Evolutionary conservation across 64 coral and sea anemone species (phyloP), one percentile per base, ranked within the genome.

Genomic region (Porites australiensis): DNA sequence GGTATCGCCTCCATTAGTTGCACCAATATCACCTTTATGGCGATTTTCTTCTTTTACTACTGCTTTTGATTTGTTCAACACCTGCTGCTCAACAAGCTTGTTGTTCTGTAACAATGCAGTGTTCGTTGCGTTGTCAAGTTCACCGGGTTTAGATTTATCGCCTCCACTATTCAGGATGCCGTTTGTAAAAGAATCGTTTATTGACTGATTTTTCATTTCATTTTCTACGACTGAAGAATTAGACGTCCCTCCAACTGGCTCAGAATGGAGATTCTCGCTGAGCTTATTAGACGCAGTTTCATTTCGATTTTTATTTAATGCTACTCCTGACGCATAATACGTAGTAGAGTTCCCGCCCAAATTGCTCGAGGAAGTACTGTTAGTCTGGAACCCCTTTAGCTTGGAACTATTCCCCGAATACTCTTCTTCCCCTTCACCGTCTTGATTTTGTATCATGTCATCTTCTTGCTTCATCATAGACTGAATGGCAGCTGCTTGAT

Each of bases 401-500:
- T 12, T 58, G 21, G 52, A 13, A 19, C 23, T 84, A 16, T 48
- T 51, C 22, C 81, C 81, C 22, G 81, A 68, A 50, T 45, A 68
- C 18, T 84, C 62, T 1, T 69, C 47, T 3, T 68, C 47, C 3
- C 49, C 62, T 22, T 50, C 81, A 9, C 19, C 61, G 10, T 67
- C 49, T 69, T 84, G 13, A 84, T 84, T 64, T n/a, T 69, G 62
- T 52, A 84, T 84, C 63, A 84, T 84, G 2, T 84, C 81, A 46
- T 84, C 81, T 52, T 84, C 81, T 68, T 84, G 81, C 10, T 52
- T 84, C 63, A 84, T 84, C 81, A 84, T n/a, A 51, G 81, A 84
- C 61, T 84, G 81, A 51, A 84, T 84, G 15, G 23, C 58, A 81
- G 63, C 81, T 11, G 81, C 81, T 46, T 84, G 81, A 3, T 68